phyloP scores from a whole-genome alignment of 2,888 invertebrate species.

The Capitulum mitella region DNA sequence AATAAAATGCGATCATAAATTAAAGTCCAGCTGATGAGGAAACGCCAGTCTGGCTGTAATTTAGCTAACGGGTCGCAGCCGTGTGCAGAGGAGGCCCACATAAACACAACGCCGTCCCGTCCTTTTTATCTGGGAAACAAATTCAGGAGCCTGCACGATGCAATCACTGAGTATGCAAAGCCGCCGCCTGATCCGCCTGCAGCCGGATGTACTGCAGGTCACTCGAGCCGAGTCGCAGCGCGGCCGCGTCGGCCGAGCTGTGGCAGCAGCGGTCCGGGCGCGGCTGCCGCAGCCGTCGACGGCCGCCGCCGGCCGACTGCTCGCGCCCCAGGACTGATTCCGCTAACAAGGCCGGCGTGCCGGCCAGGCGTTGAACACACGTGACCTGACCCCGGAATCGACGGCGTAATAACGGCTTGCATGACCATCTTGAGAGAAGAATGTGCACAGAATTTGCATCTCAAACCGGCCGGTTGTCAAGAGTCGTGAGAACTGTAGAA shows the following conservation, averaged over 20 bases:
- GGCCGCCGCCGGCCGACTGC: too few species aligned
- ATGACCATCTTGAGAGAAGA: background rate
- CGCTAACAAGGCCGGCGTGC: too few species aligned
- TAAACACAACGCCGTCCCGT: background rate
- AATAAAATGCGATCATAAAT: background rate
- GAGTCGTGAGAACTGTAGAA: constrained; percentile 18
- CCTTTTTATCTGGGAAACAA: background rate
- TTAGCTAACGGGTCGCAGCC: background rate
- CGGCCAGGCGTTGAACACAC: background rate
- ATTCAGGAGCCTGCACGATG: background rate
- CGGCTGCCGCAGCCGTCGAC: too few species aligned
- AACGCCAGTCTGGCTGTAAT: background rate
- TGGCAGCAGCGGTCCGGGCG: too few species aligned
- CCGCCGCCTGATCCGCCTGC: background rate
- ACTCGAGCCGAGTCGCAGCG: too few species aligned
- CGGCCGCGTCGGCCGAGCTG: too few species aligned
- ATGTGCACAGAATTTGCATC: constrained; percentile 1
- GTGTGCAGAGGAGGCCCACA: background rate
- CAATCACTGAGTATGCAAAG: background rate
- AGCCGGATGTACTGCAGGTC: background rate
- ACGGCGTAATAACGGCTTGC: background rate
- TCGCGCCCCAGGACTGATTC: too few species aligned
- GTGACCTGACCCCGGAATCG: background rate
- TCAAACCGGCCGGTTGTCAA: background rate
- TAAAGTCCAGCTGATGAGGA: background rate